A percentile compares a stretch with the other conserved stretches of the same genome.
These are phyloP conservation scores for Epirrhoe tristata DNA, from an alignment of 2,888 invertebrate species.

Conservation along the genomic window DNA sequence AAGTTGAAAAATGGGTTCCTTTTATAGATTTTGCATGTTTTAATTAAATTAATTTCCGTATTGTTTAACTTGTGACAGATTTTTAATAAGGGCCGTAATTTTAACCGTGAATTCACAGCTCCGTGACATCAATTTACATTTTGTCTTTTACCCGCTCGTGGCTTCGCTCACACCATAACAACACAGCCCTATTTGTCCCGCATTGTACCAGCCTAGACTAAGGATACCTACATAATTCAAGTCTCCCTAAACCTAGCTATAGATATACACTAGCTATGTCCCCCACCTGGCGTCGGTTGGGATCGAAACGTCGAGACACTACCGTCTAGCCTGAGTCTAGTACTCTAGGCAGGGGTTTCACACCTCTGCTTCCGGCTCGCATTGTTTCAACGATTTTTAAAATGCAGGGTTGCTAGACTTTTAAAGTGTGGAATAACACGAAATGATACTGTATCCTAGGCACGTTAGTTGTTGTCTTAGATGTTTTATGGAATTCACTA, in stretches of 20 bases:
- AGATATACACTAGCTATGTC: conserved; percentile 13
- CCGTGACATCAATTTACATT: not conserved
- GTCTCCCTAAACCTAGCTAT: not conserved
- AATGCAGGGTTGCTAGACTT: not conserved
- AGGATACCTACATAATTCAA: not conserved
- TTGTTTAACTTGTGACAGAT: conserved; percentile 1
- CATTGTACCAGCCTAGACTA: not conserved
- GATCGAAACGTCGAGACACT: conserved; percentile 38
- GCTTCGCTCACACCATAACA: not conserved
- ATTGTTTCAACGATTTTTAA: not conserved
- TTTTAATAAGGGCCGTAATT: not conserved
- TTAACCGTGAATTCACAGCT: not conserved
- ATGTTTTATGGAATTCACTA: too few relatives aligned
- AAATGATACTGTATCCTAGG: too few relatives aligned
- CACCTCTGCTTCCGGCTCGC: conserved; percentile 24
- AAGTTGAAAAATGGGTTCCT: not conserved
- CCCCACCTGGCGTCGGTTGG: conserved; percentile 34
- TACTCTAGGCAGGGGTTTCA: conserved; percentile 21
- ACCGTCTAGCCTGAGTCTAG: conserved; percentile 25
- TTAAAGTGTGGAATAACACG: not conserved
- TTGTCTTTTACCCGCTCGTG: not conserved
- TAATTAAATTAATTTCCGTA: not conserved
- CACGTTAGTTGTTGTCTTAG: too few relatives aligned
- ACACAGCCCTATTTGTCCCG: not conserved
- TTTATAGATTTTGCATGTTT: not conserved